phyloP scores from a whole-genome alignment of 2,888 invertebrate species.

The Thyatira batis region DNA sequence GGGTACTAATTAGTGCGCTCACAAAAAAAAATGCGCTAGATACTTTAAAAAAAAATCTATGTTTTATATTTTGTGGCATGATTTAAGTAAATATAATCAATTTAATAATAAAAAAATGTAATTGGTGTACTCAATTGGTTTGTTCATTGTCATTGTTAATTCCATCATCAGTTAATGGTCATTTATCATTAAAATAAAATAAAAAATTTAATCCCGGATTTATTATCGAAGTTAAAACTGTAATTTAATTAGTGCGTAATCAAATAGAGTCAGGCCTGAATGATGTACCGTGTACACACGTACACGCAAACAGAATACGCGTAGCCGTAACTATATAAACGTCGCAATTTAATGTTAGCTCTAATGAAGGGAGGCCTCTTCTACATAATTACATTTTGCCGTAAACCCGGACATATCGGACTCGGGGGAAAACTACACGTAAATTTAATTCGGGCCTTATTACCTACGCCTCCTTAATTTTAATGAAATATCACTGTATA shows the following conservation, averaged over 20 bases:
- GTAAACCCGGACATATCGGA: conserved; percentile 33
- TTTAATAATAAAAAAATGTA: too few relatives aligned
- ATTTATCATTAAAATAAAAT: too few relatives aligned
- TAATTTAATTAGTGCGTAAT: conserved; percentile 19
- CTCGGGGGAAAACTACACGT: conserved; percentile 43
- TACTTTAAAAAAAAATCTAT: too few relatives aligned
- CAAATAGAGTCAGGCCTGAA: conserved; percentile 21
- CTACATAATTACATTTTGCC: conserved; percentile 48
- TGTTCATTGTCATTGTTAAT: too few relatives aligned
- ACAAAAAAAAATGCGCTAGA: too few relatives aligned
- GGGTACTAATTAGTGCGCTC: too few relatives aligned
- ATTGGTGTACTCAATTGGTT: too few relatives aligned
- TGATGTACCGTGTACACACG: conserved; percentile 15
- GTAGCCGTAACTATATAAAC: conserved; percentile 43
- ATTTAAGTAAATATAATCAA: too few relatives aligned
- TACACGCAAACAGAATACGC: conserved; percentile 13
- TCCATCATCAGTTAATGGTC: too few relatives aligned
- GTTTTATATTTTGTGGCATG: too few relatives aligned
- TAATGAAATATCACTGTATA: not conserved
- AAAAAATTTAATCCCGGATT: not conserved
- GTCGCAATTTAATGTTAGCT: conserved; percentile 46
- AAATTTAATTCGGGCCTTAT: conserved; percentile 47
- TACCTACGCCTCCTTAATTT: not conserved
- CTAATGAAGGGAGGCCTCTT: conserved; percentile 53
- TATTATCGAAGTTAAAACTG: conserved; percentile 14